A percentile compares a stretch with the other conserved stretches of the same genome.
phyloP scores from a whole-genome alignment of 2,113 vertebrate species.

The Aptenodytes patagonicus region DNA sequence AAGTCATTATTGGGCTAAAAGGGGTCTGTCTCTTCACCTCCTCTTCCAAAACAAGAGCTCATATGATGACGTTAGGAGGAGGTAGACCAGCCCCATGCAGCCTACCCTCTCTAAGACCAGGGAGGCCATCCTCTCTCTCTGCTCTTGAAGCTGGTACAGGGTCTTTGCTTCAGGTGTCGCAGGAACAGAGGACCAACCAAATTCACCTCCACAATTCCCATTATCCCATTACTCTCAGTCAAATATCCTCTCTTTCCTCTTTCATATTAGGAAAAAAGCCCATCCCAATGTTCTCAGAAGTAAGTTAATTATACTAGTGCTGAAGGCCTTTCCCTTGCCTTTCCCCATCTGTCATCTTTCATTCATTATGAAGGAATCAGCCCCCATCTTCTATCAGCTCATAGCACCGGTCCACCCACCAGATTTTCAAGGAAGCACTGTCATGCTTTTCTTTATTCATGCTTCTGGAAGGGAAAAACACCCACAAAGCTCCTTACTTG shows the following conservation, averaged over 20 bases:
- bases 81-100: background rate
- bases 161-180: background rate
- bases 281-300: constrained; percentile 7
- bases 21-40: background rate
- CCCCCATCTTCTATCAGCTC: constrained; percentile 34
- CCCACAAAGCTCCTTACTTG: background rate
- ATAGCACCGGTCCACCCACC: constrained; percentile 44
- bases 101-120: background rate
- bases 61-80: background rate
- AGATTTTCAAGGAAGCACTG: constrained; percentile 26
- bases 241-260: background rate
- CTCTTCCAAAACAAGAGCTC: background rate
- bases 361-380: constrained; percentile 22
- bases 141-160: background rate
- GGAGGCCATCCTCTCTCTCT: background rate
- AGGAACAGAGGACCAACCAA: background rate
- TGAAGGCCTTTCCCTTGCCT: constrained; percentile 41
- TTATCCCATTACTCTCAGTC: background rate
- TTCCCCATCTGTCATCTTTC: constrained; percentile 53
- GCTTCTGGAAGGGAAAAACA: background rate
- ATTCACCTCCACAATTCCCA: background rate
- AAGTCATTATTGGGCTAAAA: background rate
- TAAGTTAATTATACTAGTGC: constrained; percentile 1
- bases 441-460: background rate
- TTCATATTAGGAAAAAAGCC: background rate